Evolutionary conservation across 2,797 vertebrate species (phyloP).

Genomic region (Crocidura indochinensis): DNA sequence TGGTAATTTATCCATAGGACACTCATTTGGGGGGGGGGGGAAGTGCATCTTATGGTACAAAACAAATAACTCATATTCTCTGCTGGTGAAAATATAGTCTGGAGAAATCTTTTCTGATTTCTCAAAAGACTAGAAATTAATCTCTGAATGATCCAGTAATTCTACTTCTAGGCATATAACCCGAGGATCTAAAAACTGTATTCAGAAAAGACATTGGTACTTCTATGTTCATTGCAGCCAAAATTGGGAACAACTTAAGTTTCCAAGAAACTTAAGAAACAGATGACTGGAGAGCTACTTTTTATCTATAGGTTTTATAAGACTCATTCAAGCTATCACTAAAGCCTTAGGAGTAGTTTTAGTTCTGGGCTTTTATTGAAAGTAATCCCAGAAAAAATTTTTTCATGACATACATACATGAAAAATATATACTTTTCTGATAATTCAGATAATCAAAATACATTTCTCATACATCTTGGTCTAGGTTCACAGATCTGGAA

Average conservation of each 20-base stretch:
- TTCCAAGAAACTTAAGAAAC: too few species aligned
- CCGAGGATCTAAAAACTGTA: too few species aligned
- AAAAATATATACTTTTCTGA: neutral
- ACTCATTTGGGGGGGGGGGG: too few species aligned
- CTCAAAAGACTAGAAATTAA: too few species aligned
- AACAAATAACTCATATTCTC: too few species aligned
- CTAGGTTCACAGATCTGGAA: neutral
- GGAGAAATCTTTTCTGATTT: too few species aligned
- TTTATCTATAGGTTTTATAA: neutral
- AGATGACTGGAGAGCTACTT: neutral
- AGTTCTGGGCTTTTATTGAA: slow-evolving; percentile 41
- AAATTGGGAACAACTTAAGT: neutral
- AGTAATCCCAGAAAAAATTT: neutral
- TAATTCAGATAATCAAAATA: neutral
- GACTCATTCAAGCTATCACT: neutral
- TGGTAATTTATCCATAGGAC: too few species aligned
- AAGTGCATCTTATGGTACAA: too few species aligned
- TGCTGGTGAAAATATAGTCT: too few species aligned
- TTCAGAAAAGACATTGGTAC: too few species aligned
- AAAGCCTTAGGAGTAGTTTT: neutral
- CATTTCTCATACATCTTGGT: neutral
- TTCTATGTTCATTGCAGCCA: neutral
- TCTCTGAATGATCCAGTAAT: too few species aligned
- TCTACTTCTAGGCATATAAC: too few species aligned
- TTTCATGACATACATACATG: neutral